Conservation (phyloP, 2,113 vertebrate genomes). For the Echinops telfairi region DNA sequence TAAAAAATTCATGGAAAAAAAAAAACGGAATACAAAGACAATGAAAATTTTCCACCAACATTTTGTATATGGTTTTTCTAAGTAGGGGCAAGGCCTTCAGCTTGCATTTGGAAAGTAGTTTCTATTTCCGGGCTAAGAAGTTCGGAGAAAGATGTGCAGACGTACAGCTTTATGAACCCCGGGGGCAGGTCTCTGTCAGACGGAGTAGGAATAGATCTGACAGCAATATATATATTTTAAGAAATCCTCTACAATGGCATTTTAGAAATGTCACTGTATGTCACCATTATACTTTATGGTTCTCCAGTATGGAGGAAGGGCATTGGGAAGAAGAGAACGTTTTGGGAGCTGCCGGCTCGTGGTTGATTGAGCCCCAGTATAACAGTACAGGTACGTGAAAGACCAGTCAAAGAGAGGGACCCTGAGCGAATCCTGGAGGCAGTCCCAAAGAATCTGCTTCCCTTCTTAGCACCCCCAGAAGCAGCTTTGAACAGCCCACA, state of each 20-base stretch:
- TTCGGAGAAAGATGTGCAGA: no score
- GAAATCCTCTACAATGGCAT: neutral
- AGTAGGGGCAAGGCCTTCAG: no score
- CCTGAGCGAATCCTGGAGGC: neutral
- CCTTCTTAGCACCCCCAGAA: neutral
- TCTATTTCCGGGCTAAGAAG: no score
- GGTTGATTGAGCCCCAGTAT: neutral
- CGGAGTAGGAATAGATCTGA: neutral
- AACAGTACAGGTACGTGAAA: no score
- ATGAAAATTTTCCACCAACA: no score
- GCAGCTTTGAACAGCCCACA: neutral
- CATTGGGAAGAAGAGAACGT: neutral
- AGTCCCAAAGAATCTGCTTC: neutral
- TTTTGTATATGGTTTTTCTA: no score
- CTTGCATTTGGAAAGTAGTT: no score
- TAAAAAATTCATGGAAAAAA: no score
- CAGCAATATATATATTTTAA: neutral
- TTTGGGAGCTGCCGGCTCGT: neutral
- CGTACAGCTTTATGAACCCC: neutral
- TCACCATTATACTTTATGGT: neutral
- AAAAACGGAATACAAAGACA: no score
- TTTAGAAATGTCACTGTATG: neutral
- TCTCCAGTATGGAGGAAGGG: neutral
- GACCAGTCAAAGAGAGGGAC: neutral
- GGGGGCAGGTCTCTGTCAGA: neutral